Percentiles rank a stretch among this genome's conserved stretches.
Evolutionary conservation across 2,113 vertebrate genomes (phyloP).

Genomic region (Rhabdornis inornatus): DNA sequence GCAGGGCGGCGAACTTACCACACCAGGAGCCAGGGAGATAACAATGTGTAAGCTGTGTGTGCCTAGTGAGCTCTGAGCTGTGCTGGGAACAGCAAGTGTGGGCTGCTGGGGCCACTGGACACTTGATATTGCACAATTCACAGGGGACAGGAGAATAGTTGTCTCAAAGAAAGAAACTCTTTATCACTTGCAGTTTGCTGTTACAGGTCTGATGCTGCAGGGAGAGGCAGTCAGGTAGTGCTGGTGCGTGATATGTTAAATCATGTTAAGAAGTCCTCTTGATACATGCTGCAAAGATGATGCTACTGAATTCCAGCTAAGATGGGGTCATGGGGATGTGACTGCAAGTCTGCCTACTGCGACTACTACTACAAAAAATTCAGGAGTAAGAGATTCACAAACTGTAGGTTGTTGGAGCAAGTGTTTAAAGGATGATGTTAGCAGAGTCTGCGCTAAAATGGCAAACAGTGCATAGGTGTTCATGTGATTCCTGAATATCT

Average conservation of each 20-base stretch:
- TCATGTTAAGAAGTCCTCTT: background rate
- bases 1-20: slow-evolving; percentile 95
- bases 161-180: background rate
- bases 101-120: background rate
- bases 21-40: slow-evolving; percentile 96
- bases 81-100: background rate
- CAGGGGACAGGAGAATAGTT: background rate
- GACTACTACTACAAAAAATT: background rate
- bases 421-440: background rate
- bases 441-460: background rate
- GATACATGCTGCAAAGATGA: background rate
- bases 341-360: background rate
- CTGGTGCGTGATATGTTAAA: background rate
- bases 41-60: slow-evolving; percentile 87
- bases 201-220: background rate
- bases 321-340: background rate
- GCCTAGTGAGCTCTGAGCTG: background rate
- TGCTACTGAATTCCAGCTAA: background rate
- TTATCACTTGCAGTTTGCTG: background rate
- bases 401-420: background rate
- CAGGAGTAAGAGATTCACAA: background rate
- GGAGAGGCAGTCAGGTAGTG: background rate
- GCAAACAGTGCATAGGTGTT: background rate
- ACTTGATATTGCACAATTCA: background rate
- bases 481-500: background rate